A percentile compares a stretch with the other conserved stretches of the same genome.
These are phyloP conservation scores for Daubentonia madagascariensis DNA, from an alignment of 2,113 vertebrate species.

Conservation along the genomic window DNA sequence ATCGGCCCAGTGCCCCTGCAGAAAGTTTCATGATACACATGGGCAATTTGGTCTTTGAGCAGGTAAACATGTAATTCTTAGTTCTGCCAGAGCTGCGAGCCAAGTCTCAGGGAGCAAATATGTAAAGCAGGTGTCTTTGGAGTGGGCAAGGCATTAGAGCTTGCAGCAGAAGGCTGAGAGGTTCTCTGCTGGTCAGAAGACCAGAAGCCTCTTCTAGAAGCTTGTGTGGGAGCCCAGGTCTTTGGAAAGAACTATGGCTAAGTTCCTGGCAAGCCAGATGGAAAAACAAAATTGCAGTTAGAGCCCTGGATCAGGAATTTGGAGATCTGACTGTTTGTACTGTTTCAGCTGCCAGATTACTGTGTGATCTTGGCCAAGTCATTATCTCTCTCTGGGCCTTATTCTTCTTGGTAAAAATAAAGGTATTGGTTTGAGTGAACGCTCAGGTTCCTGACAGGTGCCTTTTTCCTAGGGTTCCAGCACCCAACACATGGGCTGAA, in stretches of 20 bases:
- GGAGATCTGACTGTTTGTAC: background rate
- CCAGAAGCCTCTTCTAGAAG: background rate
- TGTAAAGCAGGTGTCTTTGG: background rate
- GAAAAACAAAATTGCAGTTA: background rate
- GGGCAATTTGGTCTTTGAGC: background rate
- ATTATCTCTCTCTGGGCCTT: background rate
- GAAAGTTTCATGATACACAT: background rate
- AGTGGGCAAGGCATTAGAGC: background rate
- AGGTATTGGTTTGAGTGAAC: background rate
- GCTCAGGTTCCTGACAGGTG: background rate
- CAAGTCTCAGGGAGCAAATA: constrained; percentile 7
- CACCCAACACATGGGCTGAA: background rate
- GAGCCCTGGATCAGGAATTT: background rate
- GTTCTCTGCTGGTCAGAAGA: background rate
- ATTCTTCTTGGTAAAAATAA: background rate
- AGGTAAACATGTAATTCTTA: background rate
- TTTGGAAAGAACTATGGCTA: constrained; percentile 28
- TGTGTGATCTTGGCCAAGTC: background rate
- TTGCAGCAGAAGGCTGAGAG: background rate
- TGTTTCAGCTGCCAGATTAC: background rate
- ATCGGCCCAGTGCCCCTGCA: background rate
- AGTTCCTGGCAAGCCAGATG: background rate
- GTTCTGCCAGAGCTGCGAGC: background rate
- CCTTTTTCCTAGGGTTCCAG: background rate
- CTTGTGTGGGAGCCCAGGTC: background rate